Percentiles rank a stretch among this genome's conserved stretches.
Conservation (phyloP, 1,140 invertebrate genomes). For the Whitmania pigra region DNA sequence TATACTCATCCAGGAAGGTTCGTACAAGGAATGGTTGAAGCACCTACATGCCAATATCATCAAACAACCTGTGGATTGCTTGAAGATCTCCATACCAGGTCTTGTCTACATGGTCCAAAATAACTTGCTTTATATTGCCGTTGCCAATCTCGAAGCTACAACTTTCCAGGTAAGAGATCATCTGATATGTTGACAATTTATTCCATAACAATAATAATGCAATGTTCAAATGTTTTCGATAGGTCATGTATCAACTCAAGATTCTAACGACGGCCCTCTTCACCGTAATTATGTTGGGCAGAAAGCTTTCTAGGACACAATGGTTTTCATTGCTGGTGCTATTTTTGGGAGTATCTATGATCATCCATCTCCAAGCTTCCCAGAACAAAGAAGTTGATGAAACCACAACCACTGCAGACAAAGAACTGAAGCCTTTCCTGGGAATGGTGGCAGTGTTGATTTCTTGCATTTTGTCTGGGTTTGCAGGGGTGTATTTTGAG, state of each 20-base stretch:
- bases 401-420: conserved; percentile 14
- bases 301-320: conserved; percentile 61
- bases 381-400: background rate
- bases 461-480: conserved; percentile 86
- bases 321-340: conserved; percentile 79
- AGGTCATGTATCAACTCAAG: conserved; percentile 73
- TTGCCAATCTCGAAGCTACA: conserved; percentile 92
- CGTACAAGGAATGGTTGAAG: background rate
- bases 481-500: conserved; percentile 97
- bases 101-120: conserved; percentile 92
- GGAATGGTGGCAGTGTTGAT: conserved; percentile 75
- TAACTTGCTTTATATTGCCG: conserved; percentile 87
- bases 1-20: conserved; percentile 61
- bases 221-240: background rate
- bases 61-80: conserved; percentile 50
- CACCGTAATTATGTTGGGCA: conserved; percentile 75
- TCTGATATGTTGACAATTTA: background rate
- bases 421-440: conserved; percentile 50
- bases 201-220: background rate
- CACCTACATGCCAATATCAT: conserved; percentile 15
- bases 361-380: conserved; percentile 34
- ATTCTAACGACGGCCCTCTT: conserved; percentile 95
- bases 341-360: conserved; percentile 66
- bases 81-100: conserved; percentile 73
- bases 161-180: conserved; percentile 80